Evolutionary conservation across 2,797 vertebrate genomes (phyloP).

Genomic region (Anniella stebbinsi): DNA sequence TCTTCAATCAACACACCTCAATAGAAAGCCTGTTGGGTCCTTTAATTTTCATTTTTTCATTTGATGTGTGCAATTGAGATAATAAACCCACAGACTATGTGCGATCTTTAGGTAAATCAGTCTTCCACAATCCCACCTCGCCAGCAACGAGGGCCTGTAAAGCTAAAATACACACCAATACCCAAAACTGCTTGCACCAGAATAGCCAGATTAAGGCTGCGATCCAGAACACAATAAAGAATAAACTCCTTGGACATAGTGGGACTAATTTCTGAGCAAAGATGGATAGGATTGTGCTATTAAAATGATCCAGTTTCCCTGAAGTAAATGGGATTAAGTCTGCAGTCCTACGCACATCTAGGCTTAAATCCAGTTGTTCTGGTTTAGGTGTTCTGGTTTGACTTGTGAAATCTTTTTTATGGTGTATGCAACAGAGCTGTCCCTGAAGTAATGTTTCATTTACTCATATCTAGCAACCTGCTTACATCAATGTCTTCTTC

Average conservation of each 20-base stretch:
- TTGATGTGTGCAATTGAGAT: constrained; percentile 6
- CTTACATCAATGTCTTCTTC: background rate
- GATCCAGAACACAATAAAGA: background rate
- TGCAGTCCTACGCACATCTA: background rate
- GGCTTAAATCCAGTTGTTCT: background rate
- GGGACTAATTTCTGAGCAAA: background rate
- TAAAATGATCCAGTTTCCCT: background rate
- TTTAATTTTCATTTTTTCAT: constrained; percentile 28
- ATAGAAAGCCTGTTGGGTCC: background rate
- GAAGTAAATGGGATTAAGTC: background rate
- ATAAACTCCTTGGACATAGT: background rate
- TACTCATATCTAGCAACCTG: constrained; percentile 26
- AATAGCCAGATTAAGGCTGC: background rate
- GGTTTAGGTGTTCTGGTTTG: background rate
- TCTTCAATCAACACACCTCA: constrained; percentile 15
- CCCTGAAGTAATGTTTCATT: background rate
- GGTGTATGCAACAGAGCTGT: background rate
- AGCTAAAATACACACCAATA: background rate
- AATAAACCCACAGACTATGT: constrained; percentile 26
- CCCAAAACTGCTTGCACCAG: background rate
- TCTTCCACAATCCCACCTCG: background rate
- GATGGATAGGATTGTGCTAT: background rate
- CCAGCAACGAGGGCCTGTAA: background rate
- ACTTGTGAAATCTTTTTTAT: background rate
- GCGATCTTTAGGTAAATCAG: constrained; percentile 43